A percentile compares a stretch with the other conserved stretches of the same genome.
These are phyloP conservation scores for Silvanus unidentatus DNA, from an alignment of 2,888 invertebrate genomes.

Conservation along the genomic window DNA sequence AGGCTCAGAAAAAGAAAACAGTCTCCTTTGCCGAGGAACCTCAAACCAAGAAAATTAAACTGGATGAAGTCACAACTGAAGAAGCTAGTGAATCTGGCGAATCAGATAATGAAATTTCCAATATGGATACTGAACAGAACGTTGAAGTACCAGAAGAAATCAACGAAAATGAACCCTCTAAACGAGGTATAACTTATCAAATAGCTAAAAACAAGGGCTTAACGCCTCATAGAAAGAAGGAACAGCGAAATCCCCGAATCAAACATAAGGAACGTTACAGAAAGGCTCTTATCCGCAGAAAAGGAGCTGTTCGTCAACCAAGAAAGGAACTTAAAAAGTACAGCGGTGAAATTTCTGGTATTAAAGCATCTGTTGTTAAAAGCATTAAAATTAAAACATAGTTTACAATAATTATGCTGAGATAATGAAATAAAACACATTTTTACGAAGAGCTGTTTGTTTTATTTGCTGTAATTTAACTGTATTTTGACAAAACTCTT, in stretches of 20 bases:
- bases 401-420: neutral
- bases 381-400: slow-evolving; percentile 74
- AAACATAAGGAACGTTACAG: slow-evolving; percentile 89
- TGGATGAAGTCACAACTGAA: slow-evolving; percentile 25
- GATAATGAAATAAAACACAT: neutral
- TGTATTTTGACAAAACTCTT: no score
- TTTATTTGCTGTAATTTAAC: neutral
- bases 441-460: slow-evolving; percentile 1
- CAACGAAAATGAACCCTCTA: slow-evolving; percentile 49
- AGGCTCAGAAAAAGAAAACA: slow-evolving; percentile 10
- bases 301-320: slow-evolving; percentile 83
- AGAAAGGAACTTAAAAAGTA: slow-evolving; percentile 77
- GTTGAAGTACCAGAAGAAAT: neutral
- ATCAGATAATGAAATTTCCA: slow-evolving; percentile 40
- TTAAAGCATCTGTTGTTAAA: slow-evolving; percentile 82
- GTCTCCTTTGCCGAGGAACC: slow-evolving; percentile 10
- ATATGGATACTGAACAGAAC: slow-evolving; percentile 20
- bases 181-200: slow-evolving; percentile 84
- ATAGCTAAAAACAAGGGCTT: slow-evolving; percentile 95
- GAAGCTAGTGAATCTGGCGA: slow-evolving; percentile 32
- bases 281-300: slow-evolving; percentile 87
- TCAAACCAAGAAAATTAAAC: slow-evolving; percentile 23
- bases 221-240: slow-evolving; percentile 85
- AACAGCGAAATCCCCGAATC: slow-evolving; percentile 89
- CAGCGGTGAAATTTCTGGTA: slow-evolving; percentile 90